A percentile compares a stretch with the other conserved stretches of the same genome.
Conservation (phyloP, 2,888 invertebrate species). For the Aplocera efformata region DNA sequence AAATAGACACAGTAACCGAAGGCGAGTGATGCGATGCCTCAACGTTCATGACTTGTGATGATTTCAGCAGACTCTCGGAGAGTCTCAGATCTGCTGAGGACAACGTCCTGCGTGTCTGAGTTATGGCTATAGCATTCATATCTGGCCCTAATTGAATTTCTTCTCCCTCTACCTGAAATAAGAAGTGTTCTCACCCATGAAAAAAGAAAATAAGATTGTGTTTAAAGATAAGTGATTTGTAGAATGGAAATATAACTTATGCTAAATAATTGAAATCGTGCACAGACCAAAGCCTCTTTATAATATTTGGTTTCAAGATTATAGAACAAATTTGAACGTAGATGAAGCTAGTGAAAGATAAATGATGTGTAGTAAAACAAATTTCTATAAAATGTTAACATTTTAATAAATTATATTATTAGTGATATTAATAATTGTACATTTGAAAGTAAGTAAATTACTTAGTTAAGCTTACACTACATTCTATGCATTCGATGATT, state of each 20-base stretch:
- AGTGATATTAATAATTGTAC: constrained; percentile 47
- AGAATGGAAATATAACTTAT: constrained; percentile 36
- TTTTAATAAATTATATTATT: constrained; percentile 56
- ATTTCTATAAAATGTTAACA: constrained; percentile 44
- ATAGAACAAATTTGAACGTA: constrained; percentile 35
- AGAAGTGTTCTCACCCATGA: constrained; percentile 79
- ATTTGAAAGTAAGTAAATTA: constrained; percentile 40
- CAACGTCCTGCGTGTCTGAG: constrained; percentile 72
- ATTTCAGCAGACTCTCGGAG: constrained; percentile 71
- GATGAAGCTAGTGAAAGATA: constrained; percentile 33
- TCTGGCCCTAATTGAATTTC: constrained; percentile 76
- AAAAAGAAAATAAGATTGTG: constrained; percentile 54
- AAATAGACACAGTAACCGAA: constrained; percentile 81
- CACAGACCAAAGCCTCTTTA: constrained; percentile 79
- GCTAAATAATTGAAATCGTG: constrained; percentile 47
- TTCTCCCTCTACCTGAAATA: constrained; percentile 80
- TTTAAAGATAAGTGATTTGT: constrained; percentile 22
- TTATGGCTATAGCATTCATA: constrained; percentile 73
- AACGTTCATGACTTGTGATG: constrained; percentile 74
- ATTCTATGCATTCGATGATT: constrained; percentile 28
- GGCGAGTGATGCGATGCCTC: constrained; percentile 79
- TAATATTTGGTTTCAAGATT: constrained; percentile 56
- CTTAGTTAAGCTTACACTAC: constrained; percentile 40
- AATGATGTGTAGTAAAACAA: constrained; percentile 57
- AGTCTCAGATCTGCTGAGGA: constrained; percentile 73